Evolutionary conservation across 2,797 vertebrate genomes (phyloP), one percentile per base, ranked within the genome.

Genomic region (Sarcoramphus papa): DNA sequence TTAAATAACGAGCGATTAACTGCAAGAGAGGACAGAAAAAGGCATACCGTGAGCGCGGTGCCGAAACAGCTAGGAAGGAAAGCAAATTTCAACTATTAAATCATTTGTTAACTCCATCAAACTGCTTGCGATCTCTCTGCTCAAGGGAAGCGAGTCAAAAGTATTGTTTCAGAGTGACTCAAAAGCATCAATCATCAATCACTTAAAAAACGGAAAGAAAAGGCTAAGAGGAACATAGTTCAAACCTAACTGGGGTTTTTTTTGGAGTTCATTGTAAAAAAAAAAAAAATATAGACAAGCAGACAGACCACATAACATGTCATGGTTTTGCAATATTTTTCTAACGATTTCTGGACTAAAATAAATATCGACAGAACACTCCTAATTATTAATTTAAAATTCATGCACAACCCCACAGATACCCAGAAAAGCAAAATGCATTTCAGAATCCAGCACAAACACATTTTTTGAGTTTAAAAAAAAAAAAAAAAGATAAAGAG

Each of bases 1-100:
- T 93, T 98, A 22, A 95, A 67, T 23, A 98, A 13, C 1, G 99
- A 98, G 47, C 95, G 97, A 95, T 99, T 99, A 92, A 96, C 99
- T 99, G 98, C 51, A 98, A 97, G 65, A 97, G 90, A 98, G 79
- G 87, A 93, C 74, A 96, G 27, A 73, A 51, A 76, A 62, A 43
- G 40, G 17, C 65, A 35, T 9, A 11, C 13, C 0, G 9, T 84
- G 63, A 95, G 88, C 2, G 6, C 1, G 41, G 45, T 30, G 43
- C 40, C 12, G 6, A 33, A 83, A 45, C 4, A 35, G n/a, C 4
- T 3, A 24, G 25, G 40, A 73, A 73, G 14, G 51, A 78, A 45
- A 82, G n/a, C 12, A 31, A 47, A 64, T 67, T 31, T 5, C 77
- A 82, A 22, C 59, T n/a, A 22, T 50, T 21, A 43, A 79, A 59